A percentile compares a stretch with the other conserved stretches of the same genome.
phyloP scores from a whole-genome alignment of 2,113 vertebrate species.

The Thinocorus orbignyianus region DNA sequence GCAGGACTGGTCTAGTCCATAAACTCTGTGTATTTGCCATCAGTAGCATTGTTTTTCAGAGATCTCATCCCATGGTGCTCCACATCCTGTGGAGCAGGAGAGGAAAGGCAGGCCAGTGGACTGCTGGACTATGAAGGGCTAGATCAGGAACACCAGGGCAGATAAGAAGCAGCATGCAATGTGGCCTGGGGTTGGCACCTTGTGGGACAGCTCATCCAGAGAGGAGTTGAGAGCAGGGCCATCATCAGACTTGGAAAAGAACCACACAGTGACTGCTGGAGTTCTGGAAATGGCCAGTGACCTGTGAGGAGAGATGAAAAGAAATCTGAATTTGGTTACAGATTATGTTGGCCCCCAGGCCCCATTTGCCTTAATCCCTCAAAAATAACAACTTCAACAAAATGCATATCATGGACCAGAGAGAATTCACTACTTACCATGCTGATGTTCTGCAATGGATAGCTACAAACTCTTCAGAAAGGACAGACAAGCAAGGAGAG shows the following conservation, averaged over 20 bases:
- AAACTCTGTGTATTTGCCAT: background rate
- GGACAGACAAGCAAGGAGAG: no score
- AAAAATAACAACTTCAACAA: background rate
- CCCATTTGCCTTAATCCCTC: background rate
- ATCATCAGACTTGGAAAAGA: background rate
- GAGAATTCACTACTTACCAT: background rate
- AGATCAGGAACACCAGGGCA: no score
- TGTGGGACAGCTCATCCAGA: background rate
- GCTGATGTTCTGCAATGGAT: no score
- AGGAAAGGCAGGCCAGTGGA: background rate
- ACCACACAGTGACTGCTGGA: background rate
- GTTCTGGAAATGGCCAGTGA: background rate
- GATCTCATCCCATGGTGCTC: accelerated
- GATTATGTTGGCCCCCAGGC: background rate
- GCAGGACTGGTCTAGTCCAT: no score
- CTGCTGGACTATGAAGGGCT: background rate
- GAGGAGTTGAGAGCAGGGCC: background rate
- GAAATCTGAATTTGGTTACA: background rate
- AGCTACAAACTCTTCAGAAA: no score
- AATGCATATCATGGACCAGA: background rate
- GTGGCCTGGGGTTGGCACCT: background rate
- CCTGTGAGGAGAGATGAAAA: background rate
- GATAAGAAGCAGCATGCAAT: accelerated
- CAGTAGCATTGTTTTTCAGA: background rate
- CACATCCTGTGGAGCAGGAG: accelerated